These are phyloP conservation scores for Manduca sexta DNA, from an alignment of 1,140 invertebrate genomes.

Conservation along the genomic window DNA sequence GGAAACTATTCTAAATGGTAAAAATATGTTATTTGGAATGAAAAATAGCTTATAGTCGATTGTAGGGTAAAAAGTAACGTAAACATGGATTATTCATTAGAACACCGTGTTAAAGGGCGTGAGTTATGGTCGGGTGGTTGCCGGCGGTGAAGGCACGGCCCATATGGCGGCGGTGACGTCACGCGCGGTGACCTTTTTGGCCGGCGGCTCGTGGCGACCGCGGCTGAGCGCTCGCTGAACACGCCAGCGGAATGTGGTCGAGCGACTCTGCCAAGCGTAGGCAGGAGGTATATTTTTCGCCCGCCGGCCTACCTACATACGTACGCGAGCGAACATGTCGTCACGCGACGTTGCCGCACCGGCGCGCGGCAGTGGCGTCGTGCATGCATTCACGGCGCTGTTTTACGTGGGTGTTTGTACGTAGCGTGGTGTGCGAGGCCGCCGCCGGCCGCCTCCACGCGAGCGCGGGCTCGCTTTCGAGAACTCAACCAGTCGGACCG, in stretches of 20 bases:
- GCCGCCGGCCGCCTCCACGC: too few species aligned
- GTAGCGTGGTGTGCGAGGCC: conserved; percentile 56
- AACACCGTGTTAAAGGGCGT: conserved; percentile 39
- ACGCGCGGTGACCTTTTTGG: conserved; percentile 66
- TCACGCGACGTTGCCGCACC: conserved; percentile 72
- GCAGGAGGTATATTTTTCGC: conserved; percentile 71
- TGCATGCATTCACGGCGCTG: conserved; percentile 53
- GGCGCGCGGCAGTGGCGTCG: conserved; percentile 25
- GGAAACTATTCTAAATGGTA: too few species aligned
- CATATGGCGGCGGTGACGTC: conserved; percentile 64
- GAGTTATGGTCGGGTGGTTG: conserved; percentile 35
- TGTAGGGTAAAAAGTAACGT: conserved; percentile 21
- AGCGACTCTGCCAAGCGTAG: conserved; percentile 65
- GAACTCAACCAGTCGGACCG: conserved; percentile 66
- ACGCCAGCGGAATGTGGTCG: conserved; percentile 68
- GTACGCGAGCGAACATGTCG: conserved; percentile 73
- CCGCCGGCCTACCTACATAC: conserved; percentile 70
- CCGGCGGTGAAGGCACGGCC: conserved; percentile 35
- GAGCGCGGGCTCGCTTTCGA: conserved; percentile 64
- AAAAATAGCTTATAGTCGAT: too few species aligned
- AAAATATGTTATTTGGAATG: conserved; percentile 3
- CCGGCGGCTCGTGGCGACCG: conserved; percentile 41
- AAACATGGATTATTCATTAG: conserved; percentile 40
- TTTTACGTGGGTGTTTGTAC: conserved; percentile 61
- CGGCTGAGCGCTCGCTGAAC: conserved; percentile 39